Evolutionary conservation across 2,113 vertebrate genomes (phyloP).

Genomic region (Nycticebus coucang): DNA sequence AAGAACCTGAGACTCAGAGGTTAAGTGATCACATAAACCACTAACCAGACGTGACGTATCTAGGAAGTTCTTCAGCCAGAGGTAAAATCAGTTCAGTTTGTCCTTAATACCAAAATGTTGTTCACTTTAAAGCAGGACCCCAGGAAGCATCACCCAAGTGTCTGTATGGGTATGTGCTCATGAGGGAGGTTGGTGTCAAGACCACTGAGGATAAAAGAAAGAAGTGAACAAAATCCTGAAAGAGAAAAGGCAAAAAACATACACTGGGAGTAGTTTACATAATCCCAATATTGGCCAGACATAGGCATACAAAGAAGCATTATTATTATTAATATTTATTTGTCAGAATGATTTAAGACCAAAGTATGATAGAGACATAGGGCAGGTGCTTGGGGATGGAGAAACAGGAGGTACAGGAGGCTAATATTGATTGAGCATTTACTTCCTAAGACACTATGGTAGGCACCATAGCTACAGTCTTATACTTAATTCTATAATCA

Average conservation of each 20-base stretch:
- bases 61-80: background rate
- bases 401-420: background rate
- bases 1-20: background rate
- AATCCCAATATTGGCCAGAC: background rate
- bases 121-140: background rate
- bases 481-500: background rate
- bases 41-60: background rate
- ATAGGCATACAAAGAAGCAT: background rate
- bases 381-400: background rate
- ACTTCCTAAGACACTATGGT: background rate
- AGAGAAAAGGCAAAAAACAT: background rate
- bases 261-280: rapidly evolving
- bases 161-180: background rate
- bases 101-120: background rate
- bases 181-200: background rate
- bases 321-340: background rate
- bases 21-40: background rate
- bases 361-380: background rate
- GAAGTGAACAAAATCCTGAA: background rate
- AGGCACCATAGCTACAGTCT: background rate
- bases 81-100: background rate
- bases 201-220: background rate
- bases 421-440: background rate
- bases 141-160: background rate
- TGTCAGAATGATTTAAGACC: background rate